Evolutionary conservation across 2,113 vertebrate species (phyloP).

Genomic region (Hiodon alosoides): DNA sequence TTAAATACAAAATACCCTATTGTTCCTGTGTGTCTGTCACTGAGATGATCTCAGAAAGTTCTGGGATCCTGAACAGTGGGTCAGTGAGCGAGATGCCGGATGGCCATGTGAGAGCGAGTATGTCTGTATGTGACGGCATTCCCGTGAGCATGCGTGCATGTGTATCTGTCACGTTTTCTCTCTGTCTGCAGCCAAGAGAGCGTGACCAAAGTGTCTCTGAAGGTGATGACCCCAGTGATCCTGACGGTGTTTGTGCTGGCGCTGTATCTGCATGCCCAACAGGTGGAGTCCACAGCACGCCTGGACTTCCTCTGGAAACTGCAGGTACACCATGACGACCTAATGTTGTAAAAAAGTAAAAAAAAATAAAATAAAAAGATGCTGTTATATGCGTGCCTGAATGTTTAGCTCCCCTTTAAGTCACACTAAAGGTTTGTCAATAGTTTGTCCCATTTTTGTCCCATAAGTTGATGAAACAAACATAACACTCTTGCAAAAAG

Average conservation of each 20-base stretch:
- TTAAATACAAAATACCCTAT: background rate
- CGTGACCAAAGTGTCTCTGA: constrained; percentile 82
- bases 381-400: no score
- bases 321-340: constrained; percentile 65
- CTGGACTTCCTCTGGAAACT: constrained; percentile 98
- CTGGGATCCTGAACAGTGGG: no score
- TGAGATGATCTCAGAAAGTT: no score
- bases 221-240: constrained; percentile 85
- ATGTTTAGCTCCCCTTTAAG: background rate
- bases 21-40: no score
- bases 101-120: no score
- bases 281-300: constrained; percentile 91
- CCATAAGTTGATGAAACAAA: no score
- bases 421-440: no score
- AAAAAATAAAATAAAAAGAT: no score
- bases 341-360: background rate
- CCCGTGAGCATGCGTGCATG: background rate
- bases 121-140: background rate
- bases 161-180: background rate
- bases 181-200: constrained; percentile 46
- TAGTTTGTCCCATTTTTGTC: no score
- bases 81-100: no score
- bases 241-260: constrained; percentile 89
- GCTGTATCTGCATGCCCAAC: constrained; percentile 91
- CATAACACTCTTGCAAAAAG: no score